Percentiles rank a stretch among this genome's conserved stretches.
Evolutionary conservation across 2,113 vertebrate species (phyloP).

Genomic region (Morone saxatilis): DNA sequence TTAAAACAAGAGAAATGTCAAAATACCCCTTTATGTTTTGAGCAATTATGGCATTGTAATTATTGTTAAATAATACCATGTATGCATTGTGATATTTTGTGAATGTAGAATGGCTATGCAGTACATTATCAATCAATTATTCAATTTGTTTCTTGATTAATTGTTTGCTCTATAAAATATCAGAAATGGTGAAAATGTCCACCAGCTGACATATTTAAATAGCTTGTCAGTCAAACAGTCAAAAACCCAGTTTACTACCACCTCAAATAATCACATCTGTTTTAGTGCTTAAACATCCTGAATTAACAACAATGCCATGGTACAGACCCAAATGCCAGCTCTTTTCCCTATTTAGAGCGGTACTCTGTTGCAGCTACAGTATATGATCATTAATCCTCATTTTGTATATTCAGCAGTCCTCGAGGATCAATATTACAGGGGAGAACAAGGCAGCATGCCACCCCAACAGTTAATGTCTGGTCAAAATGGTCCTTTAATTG

Average conservation of each 20-base stretch:
- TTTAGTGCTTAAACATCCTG: neutral
- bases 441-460: constrained; percentile 73
- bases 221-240: no score
- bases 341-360: neutral
- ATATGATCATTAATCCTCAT: constrained; percentile 73
- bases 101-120: neutral
- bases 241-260: no score
- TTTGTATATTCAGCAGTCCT: constrained; percentile 76
- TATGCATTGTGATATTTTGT: neutral
- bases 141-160: no score
- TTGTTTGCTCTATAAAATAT: no score
- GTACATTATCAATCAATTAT: no score
- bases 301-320: neutral
- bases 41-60: neutral
- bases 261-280: no score
- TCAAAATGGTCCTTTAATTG: constrained; percentile 86
- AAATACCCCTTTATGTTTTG: neutral
- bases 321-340: neutral
- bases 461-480: constrained; percentile 78
- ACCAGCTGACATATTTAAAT: no score
- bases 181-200: no score
- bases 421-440: constrained; percentile 79
- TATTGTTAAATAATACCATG: neutral
- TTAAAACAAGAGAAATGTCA: neutral
- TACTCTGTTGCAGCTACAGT: constrained; percentile 44